Conservation (phyloP, 2,888 invertebrate genomes). For the Synergus itoensis region DNA sequence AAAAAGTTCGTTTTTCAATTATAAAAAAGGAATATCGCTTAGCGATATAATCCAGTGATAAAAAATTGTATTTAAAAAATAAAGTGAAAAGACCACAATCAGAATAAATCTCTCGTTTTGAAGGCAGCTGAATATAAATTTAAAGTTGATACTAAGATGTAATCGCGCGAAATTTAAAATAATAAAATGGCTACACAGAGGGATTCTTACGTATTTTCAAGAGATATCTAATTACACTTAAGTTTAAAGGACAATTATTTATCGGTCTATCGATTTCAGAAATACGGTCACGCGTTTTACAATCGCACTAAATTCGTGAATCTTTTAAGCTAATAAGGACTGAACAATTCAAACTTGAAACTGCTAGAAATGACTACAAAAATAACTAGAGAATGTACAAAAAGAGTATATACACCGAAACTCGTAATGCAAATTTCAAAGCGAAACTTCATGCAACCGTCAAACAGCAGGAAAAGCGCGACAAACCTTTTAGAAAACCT, state of each 20-base stretch:
- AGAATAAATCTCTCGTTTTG: not conserved
- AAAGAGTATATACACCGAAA: conserved; percentile 31
- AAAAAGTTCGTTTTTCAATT: conserved; percentile 12
- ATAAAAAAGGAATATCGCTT: conserved; percentile 23
- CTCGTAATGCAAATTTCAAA: conserved; percentile 19
- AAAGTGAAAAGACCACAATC: not conserved
- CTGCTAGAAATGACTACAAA: not conserved
- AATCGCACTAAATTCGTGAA: conserved; percentile 6
- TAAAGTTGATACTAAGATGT: not conserved
- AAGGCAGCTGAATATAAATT: not conserved
- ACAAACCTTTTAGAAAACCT: conserved; percentile 26
- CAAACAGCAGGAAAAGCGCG: not conserved
- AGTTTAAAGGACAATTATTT: not conserved
- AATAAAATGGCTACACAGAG: too few species aligned
- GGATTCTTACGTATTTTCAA: not conserved
- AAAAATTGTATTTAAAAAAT: not conserved
- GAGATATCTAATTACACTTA: not conserved
- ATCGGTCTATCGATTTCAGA: not conserved
- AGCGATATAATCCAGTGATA: not conserved
- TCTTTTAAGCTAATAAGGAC: not conserved
- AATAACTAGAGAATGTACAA: conserved; percentile 36
- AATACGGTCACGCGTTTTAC: not conserved
- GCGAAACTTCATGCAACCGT: conserved; percentile 17
- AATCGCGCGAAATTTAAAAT: too few species aligned
- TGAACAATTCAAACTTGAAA: not conserved